Conservation (phyloP, 2,888 invertebrate genomes). For the Luperina testacea region DNA sequence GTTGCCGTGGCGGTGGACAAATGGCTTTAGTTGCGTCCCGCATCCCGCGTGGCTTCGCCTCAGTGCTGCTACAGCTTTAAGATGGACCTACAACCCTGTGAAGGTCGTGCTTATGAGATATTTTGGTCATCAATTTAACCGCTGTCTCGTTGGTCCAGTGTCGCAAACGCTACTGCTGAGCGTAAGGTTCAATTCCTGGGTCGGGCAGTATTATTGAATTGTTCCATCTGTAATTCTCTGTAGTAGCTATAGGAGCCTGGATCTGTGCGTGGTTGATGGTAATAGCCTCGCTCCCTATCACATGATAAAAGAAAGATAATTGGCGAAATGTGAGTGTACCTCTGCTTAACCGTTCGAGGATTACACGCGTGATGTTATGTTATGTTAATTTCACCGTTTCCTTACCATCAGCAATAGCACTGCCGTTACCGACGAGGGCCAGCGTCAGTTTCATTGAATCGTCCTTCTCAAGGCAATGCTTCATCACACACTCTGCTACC, state of each 20-base stretch:
- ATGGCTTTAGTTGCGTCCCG: neutral
- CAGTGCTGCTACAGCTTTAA: neutral
- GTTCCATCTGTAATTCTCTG: neutral
- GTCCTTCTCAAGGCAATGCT: constrained; percentile 72
- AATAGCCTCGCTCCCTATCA: neutral
- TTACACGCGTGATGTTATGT: neutral
- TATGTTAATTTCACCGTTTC: neutral
- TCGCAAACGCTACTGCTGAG: neutral
- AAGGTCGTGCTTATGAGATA: neutral
- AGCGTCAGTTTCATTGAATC: constrained; percentile 63
- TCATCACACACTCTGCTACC: constrained; percentile 69
- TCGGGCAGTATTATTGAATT: neutral
- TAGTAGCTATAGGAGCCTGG: too few relatives aligned
- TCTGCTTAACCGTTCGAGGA: neutral
- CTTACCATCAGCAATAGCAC: constrained; percentile 66
- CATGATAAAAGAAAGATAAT: neutral
- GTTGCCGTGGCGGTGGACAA: too few relatives aligned
- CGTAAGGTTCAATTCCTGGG: neutral
- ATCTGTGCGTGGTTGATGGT: neutral
- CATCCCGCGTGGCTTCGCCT: neutral
- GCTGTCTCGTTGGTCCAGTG: neutral
- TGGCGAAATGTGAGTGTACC: neutral
- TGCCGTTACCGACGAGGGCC: constrained; percentile 63
- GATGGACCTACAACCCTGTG: neutral
- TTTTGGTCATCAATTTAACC: neutral